Base-by-base conservation (phyloP, 2,888 invertebrate genomes). In the Laothoe populi region DNA sequence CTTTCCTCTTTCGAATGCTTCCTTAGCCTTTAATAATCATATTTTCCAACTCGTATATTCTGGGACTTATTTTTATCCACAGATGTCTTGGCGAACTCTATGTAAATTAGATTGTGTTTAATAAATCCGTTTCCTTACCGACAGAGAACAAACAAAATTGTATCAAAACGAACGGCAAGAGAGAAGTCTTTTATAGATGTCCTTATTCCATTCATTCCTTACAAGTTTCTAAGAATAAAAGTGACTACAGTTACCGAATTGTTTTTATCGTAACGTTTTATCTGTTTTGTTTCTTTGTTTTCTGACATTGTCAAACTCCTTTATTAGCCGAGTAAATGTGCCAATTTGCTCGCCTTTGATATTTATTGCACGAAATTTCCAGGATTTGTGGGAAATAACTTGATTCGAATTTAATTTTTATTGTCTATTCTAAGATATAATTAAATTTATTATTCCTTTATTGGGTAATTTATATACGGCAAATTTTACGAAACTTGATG, bases 211-310 rank as follows among this genome's bases (percentile, higher is more conserved):
- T 59, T 68, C 70, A 68, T 71, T 74, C 77, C 71, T 73, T 80
- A 53, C 53, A 53, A 53, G 53, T 72, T 72, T 69, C 70, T 71
- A 69, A 71, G 75, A 72, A 73, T 73, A 74, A 73, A 77, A 77
- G 75, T 71, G 70, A 72, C 72, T 77, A 77, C 77, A 79, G 78
- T 83, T 79, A 74, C 77, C 66, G 69, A 82, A 82, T 79, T 76
- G 80, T 69, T 78, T 81, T 81, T 79, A 77, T 81, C 66, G 73
- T 70, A 66, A 64, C 70, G 64, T 73, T 83, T 79, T 76, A 70
- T 76, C 76, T 74, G 72, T 76, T 74, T 77, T 74, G 67, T 72
- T 65, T 59, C 61, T 73, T 71, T 71, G 66, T 70, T 70, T 65
- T 64, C 45, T 67, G 74, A 74, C 72, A 70, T 69, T 75, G 73